Conservation (phyloP, 2,113 vertebrate species). For the Daphoenositta chrysoptera region DNA sequence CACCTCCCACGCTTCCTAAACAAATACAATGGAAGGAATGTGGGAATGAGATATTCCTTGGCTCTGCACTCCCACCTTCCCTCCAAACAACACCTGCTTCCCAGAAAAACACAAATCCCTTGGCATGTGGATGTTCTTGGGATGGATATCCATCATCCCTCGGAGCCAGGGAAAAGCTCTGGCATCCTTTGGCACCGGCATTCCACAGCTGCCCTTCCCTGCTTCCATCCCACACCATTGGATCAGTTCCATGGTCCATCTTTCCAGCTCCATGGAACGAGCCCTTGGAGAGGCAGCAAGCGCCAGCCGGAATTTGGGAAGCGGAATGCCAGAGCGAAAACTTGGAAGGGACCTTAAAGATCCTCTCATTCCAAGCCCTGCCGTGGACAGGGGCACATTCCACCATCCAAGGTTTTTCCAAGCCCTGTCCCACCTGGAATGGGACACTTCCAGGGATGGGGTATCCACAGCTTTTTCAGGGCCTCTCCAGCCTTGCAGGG, state of each 20-base stretch:
- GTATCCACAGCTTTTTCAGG: neutral
- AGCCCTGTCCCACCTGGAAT: neutral
- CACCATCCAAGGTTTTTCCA: neutral
- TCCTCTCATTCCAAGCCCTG: neutral
- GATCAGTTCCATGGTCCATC: neutral
- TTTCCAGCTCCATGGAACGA: neutral
- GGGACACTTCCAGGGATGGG: too few relatives aligned
- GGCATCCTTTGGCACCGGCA: neutral
- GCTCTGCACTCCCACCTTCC: neutral
- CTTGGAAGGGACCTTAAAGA: neutral
- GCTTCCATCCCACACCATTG: fast-evolving
- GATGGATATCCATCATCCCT: neutral
- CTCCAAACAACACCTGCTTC: neutral
- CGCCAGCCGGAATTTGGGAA: neutral
- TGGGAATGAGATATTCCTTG: neutral
- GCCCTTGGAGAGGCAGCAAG: neutral
- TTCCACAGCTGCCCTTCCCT: neutral
- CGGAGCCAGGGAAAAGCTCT: neutral
- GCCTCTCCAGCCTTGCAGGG: too few relatives aligned
- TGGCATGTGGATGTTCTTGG: neutral
- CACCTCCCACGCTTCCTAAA: fast-evolving
- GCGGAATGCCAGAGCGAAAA: neutral
- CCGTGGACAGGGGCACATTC: neutral
- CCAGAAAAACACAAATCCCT: neutral
- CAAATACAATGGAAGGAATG: neutral